These are phyloP conservation scores for Otocyon megalotis DNA, from an alignment of 2,113 vertebrate species.

Conservation along the genomic window DNA sequence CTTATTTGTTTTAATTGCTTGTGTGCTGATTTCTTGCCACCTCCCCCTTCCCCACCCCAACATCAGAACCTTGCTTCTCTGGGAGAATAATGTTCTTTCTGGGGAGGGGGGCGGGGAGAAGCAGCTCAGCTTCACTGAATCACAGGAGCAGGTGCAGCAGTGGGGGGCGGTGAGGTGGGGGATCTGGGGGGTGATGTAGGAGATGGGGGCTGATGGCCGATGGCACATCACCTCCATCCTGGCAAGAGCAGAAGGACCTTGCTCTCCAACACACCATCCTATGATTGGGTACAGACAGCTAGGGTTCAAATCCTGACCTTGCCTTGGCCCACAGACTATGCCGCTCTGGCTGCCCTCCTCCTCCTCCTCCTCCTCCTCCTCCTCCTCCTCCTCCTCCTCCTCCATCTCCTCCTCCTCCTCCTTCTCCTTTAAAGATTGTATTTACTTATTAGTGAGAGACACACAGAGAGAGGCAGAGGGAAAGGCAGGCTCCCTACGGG, in stretches of 20 bases:
- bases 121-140: neutral
- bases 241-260: neutral
- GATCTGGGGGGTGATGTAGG: too few species aligned
- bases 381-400: too few species aligned
- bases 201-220: neutral
- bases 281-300: neutral
- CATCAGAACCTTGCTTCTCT: neutral
- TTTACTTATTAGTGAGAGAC: too few species aligned
- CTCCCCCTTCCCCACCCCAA: neutral
- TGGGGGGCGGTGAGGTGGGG: neutral
- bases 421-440: too few species aligned
- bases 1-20: slow-evolving; percentile 39
- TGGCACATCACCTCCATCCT: neutral
- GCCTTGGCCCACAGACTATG: neutral
- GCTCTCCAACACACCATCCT: neutral
- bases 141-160: neutral
- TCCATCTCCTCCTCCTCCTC: too few species aligned
- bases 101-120: neutral
- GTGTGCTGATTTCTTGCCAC: slow-evolving; percentile 35
- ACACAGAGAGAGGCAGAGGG: too few species aligned
- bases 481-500: too few species aligned
- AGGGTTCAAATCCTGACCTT: neutral
- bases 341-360: neutral
- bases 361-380: neutral
- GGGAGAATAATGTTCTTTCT: neutral